Conservation (phyloP, 2,888 invertebrate genomes). For the Tetragnatha montana region DNA sequence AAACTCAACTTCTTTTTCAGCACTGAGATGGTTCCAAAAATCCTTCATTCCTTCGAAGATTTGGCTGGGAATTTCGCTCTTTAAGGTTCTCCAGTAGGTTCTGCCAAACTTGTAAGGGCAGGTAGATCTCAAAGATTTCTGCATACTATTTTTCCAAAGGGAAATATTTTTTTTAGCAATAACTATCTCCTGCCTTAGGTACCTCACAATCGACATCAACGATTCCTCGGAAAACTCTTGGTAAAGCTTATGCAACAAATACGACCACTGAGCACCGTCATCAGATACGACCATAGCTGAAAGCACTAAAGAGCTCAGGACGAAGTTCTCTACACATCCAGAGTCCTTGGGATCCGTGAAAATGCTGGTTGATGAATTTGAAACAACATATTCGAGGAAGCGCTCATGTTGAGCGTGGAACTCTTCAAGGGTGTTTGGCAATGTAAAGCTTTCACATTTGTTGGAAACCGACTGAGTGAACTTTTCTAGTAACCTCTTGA, state of each 20-base stretch:
- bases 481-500: constrained; percentile 72
- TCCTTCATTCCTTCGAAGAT: constrained; percentile 46
- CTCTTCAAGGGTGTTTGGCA: constrained; percentile 61
- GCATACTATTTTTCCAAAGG: constrained; percentile 76
- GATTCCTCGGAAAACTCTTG: constrained; percentile 83
- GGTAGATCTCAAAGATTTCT: constrained; percentile 77
- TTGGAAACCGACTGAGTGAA: constrained; percentile 60
- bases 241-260: constrained; percentile 84
- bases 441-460: constrained; percentile 33
- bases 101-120: constrained; percentile 76
- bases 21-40: neutral
- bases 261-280: constrained; percentile 81
- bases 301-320: constrained; percentile 79
- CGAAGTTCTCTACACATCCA: constrained; percentile 79
- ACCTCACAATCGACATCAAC: constrained; percentile 80
- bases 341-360: constrained; percentile 76
- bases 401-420: constrained; percentile 35
- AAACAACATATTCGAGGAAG: neutral
- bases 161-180: constrained; percentile 79
- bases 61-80: constrained; percentile 46
- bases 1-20: constrained; percentile 23
- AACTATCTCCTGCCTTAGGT: constrained; percentile 80
- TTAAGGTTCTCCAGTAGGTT: constrained; percentile 47
- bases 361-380: no score
- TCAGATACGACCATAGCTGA: constrained; percentile 63